These are phyloP conservation scores for Chondrilla cf. caribensis DNA, from an alignment of 37 sponge, comb jelly and placozoan genomes.

Conservation along the genomic window DNA sequence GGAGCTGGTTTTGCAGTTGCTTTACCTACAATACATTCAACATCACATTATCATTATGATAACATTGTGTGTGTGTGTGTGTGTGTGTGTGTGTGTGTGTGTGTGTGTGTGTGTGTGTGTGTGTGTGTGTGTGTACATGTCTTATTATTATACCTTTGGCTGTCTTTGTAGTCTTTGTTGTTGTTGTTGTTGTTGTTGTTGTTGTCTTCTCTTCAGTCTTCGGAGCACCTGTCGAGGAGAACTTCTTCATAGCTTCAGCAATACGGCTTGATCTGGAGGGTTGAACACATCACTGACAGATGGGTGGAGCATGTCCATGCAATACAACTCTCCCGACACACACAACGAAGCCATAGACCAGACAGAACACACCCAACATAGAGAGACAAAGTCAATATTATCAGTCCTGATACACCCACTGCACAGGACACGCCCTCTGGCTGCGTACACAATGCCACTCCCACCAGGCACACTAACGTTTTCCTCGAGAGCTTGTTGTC, in stretches of 20 bases:
- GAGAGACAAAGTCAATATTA: no score
- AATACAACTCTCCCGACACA: no score
- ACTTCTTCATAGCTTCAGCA: conserved; percentile 12
- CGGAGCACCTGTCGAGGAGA: not conserved
- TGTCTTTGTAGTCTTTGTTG: not conserved
- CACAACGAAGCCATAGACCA: no score
- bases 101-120: not conserved
- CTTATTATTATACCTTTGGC: not conserved
- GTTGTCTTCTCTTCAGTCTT: not conserved
- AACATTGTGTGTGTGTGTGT: conserved; percentile 31
- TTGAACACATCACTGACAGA: no score
- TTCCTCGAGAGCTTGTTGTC: not conserved
- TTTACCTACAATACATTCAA: no score
- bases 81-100: not conserved
- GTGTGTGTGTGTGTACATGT: conserved; percentile 9
- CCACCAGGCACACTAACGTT: not conserved
- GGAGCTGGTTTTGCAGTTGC: no score
- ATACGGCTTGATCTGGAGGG: not conserved
- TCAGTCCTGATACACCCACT: no score
- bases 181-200: no score
- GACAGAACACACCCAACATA: no score
- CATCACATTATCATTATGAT: no score
- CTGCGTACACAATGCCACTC: not conserved
- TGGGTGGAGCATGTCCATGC: no score
- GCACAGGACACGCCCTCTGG: no score